These are phyloP conservation scores for Acrossocheilus fasciatus DNA, from an alignment of 2,797 vertebrate species.

Conservation along the genomic window DNA sequence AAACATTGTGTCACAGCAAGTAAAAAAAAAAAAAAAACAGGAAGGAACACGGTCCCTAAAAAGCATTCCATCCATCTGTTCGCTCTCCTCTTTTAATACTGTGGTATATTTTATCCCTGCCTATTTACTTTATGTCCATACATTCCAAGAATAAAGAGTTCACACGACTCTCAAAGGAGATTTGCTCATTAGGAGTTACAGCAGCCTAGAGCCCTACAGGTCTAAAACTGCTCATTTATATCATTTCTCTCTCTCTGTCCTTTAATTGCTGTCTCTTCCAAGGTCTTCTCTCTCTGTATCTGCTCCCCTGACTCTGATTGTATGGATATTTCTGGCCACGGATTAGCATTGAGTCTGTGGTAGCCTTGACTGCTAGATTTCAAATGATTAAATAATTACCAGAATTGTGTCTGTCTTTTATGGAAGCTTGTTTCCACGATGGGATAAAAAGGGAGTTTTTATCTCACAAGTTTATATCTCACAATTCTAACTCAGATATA, in stretches of 20 bases:
- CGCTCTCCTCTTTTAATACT: not conserved
- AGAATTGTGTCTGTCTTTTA: slow-evolving; percentile 56
- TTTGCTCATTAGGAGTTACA: slow-evolving; percentile 25
- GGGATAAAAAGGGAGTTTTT: not conserved
- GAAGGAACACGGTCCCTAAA: not conserved
- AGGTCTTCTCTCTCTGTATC: slow-evolving; percentile 62
- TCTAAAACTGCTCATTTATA: slow-evolving; percentile 41
- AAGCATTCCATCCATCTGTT: slow-evolving; percentile 15
- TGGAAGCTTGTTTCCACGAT: not conserved
- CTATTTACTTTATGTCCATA: slow-evolving; percentile 16
- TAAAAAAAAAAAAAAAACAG: not conserved
- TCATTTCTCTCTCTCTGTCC: slow-evolving; percentile 28
- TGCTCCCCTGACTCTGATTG: slow-evolving; percentile 73
- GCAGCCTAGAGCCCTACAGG: slow-evolving; percentile 21
- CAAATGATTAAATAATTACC: slow-evolving; percentile 75
- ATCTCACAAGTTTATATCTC: too few relatives aligned
- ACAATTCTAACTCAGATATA: too few relatives aligned
- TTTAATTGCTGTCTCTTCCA: slow-evolving; percentile 56
- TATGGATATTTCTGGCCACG: slow-evolving; percentile 74
- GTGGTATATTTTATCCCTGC: not conserved
- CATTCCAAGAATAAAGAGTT: slow-evolving; percentile 1
- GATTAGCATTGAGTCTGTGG: slow-evolving; percentile 67
- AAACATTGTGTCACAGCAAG: not conserved
- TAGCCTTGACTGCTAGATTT: slow-evolving; percentile 66
- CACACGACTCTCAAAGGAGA: slow-evolving; percentile 27